Evolutionary conservation across 2,113 vertebrate species (phyloP), one percentile per base, ranked within the genome.

Genomic region (Oncorhynchus mykiss): DNA sequence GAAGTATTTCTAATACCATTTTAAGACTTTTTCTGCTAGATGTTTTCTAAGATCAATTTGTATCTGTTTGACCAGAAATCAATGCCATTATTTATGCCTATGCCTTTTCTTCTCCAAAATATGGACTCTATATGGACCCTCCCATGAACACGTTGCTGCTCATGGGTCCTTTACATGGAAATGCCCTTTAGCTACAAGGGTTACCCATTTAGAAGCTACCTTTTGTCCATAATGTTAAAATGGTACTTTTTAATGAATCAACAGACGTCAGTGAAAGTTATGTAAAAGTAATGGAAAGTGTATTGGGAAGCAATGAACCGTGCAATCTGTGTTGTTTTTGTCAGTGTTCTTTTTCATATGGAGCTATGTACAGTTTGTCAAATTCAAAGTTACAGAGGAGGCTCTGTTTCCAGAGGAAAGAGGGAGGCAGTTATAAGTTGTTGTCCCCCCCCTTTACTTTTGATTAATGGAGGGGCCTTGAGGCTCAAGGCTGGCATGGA

Each of bases 181-280:
- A 39, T 39, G 34, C 34, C 34, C 8, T 12, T 22, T 73, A 24
- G n/a, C 66, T 69, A 20, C 78, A 67, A 59, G 67, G 71, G 67
- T 82, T 81, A 84, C 83, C 82, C 64, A 77, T 69, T 78, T 87
- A 78, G 69, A 70, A 16, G 3, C 34, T 74, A 71, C n/a, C 49
- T n/a, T 75, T 75, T 22, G 76, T 79, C 76, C 62, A n/a, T 49
- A 31, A 66, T 22, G 25, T 71, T 68, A 8, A 71, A 74, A 48
- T 70, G 1, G 49, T 16, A 51, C 49, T 51, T 51, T 14, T 39
- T 9, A 39, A 39, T 39, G 49, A 16, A 51, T 51, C 49, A 16
- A 16, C 14, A 16, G 3, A 60, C 6, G 2, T 60, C n/a, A 60
- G 29, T 8, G 66, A 31, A 27, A 16, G 20, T 34, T 5, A 66